Conservation (phyloP, 2,113 vertebrate species). For the Sitta europaea region DNA sequence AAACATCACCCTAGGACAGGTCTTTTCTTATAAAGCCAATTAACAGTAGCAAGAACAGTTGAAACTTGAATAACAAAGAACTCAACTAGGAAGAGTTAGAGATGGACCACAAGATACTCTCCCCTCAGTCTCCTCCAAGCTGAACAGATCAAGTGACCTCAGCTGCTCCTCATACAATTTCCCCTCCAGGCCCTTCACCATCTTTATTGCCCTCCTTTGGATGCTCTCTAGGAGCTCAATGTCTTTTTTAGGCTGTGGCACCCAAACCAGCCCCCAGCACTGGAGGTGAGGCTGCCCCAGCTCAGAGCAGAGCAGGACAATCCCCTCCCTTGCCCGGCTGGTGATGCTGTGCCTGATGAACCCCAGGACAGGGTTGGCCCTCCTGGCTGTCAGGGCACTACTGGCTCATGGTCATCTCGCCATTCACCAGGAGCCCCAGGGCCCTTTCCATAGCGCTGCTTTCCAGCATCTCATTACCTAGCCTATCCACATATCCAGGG, state of each 20-base stretch:
- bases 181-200: not conserved
- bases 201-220: not conserved
- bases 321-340: accelerated
- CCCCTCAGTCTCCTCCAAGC: not conserved
- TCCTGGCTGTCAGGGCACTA: not conserved
- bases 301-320: not conserved
- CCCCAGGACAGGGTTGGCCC: not conserved
- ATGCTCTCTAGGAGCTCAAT: accelerated
- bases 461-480: not conserved
- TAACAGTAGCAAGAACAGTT: not conserved
- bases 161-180: accelerated
- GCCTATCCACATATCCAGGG: not conserved
- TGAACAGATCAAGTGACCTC: not conserved
- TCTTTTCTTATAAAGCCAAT: not conserved
- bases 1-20: too few species aligned
- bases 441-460: accelerated
- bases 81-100: not conserved
- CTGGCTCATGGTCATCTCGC: accelerated
- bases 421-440: accelerated
- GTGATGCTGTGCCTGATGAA: accelerated
- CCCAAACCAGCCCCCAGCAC: accelerated
- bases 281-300: accelerated
- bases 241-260: not conserved
- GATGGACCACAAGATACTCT: not conserved
- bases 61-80: not conserved